Percentiles rank a stretch among this genome's conserved stretches.
phyloP scores from a whole-genome alignment of 2,797 vertebrate genomes.

The Scleropages formosus region DNA sequence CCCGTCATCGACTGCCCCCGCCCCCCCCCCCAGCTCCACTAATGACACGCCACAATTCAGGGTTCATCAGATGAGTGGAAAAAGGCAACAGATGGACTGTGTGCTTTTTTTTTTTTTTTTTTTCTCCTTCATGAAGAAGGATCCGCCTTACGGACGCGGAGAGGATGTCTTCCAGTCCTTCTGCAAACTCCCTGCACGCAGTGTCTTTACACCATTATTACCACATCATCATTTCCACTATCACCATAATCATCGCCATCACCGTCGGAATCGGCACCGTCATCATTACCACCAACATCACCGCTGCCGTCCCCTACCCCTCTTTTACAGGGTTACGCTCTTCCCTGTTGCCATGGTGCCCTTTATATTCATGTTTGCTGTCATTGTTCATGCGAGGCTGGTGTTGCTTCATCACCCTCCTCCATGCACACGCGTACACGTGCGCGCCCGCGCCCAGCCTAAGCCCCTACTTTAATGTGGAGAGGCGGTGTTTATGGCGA shows the following conservation, averaged over 20 bases:
- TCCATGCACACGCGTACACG: neutral
- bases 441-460: neutral
- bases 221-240: neutral
- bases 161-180: neutral
- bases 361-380: neutral
- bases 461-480: conserved; percentile 44
- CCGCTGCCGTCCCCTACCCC: neutral
- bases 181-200: neutral
- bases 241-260: no score
- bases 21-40: neutral
- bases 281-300: neutral
- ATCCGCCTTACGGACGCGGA: neutral
- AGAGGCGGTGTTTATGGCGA: conserved; percentile 55
- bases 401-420: neutral
- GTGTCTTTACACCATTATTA: no score
- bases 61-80: conserved; percentile 11
- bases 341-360: neutral
- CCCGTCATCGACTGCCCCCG: no score
- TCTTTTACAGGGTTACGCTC: neutral
- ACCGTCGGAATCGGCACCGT: no score
- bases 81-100: conserved; percentile 20
- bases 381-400: neutral
- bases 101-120: neutral
- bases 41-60: conserved; percentile 10
- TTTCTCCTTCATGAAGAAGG: conserved; percentile 25